Evolutionary conservation across 1,140 invertebrate species (phyloP).

Genomic region (Drosophila santomea): DNA sequence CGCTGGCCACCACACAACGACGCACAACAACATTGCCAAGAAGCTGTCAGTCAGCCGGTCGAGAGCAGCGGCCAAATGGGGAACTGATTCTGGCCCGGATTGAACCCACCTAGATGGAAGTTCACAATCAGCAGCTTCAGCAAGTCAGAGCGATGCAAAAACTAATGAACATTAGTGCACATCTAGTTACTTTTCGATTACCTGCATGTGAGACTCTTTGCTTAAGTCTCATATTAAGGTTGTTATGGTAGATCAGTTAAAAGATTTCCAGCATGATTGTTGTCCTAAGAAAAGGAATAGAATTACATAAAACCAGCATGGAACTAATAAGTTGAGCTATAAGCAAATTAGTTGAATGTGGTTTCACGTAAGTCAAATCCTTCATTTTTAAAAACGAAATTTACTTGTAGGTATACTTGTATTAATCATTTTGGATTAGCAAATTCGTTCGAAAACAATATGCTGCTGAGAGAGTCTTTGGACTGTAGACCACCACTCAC

Average conservation of each 20-base stretch:
- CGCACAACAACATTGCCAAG: conserved; percentile 36
- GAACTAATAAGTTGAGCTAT: too few species aligned
- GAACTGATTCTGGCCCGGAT: conserved; percentile 26
- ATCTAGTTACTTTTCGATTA: conserved; percentile 3
- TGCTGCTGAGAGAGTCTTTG: background rate
- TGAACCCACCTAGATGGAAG: background rate
- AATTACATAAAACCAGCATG: too few species aligned
- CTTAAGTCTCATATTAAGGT: too few species aligned
- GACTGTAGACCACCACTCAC: conserved; percentile 3
- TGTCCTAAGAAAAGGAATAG: too few species aligned
- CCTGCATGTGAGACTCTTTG: background rate
- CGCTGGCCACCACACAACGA: conserved; percentile 45
- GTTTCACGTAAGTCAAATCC: too few species aligned
- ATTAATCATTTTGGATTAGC: background rate
- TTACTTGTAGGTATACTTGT: too few species aligned
- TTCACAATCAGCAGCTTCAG: conserved; percentile 50
- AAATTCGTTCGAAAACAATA: conserved; percentile 1
- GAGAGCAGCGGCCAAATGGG: conserved; percentile 33
- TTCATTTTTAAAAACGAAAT: too few species aligned
- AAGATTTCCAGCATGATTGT: too few species aligned
- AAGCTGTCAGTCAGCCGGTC: conserved; percentile 50
- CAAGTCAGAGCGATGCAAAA: background rate
- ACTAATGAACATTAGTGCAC: background rate
- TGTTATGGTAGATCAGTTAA: too few species aligned
- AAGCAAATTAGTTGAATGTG: too few species aligned